A percentile compares a stretch with the other conserved stretches of the same genome.
These are phyloP conservation scores for Dorcus hopei DNA, from an alignment of 2,888 invertebrate species.

Conservation along the genomic window DNA sequence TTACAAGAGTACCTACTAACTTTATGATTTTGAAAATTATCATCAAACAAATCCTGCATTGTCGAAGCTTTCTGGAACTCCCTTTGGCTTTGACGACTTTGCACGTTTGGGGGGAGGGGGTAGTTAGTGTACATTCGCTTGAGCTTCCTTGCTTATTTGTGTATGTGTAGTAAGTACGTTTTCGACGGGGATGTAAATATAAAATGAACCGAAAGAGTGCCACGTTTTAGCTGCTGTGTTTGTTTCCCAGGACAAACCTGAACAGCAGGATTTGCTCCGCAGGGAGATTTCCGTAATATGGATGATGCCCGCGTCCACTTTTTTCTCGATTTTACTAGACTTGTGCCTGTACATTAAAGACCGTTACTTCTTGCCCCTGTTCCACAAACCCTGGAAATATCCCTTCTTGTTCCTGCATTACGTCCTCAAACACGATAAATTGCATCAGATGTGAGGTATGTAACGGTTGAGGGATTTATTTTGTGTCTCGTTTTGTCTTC, in stretches of 20 bases:
- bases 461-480: constrained; percentile 9
- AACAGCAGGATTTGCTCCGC: constrained; percentile 42
- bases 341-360: constrained; percentile 45
- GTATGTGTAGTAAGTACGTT: not conserved
- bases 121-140: too few species aligned
- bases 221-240: constrained; percentile 41
- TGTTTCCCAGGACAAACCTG: constrained; percentile 40
- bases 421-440: constrained; percentile 45
- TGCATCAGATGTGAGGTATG: constrained; percentile 41
- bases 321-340: constrained; percentile 43
- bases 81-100: not conserved
- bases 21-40: too few species aligned
- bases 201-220: constrained; percentile 20
- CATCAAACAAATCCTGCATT: too few species aligned
- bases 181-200: not conserved
- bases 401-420: constrained; percentile 45
- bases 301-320: constrained; percentile 44
- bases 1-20: too few species aligned
- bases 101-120: not conserved
- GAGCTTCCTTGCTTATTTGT: too few species aligned
- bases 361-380: constrained; percentile 41
- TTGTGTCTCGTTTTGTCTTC: not conserved
- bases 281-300: constrained; percentile 43
- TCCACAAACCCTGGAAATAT: constrained; percentile 40
- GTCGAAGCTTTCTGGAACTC: too few species aligned